A percentile compares a stretch with the other conserved stretches of the same genome.
phyloP scores from a whole-genome alignment of 2,113 vertebrate genomes.

The Nibea albiflora region DNA sequence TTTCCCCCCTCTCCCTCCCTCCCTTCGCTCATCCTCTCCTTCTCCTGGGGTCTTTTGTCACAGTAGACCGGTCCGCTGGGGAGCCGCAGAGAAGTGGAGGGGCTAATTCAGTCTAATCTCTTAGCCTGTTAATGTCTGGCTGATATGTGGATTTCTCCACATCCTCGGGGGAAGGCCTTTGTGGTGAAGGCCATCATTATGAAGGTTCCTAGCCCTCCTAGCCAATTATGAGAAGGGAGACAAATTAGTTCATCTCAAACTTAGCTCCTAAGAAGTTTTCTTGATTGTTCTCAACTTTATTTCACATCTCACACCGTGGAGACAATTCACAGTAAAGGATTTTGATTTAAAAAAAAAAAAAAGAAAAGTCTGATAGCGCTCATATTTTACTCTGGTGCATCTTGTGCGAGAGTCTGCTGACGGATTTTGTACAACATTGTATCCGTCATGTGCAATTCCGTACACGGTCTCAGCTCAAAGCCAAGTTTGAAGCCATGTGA shows the following conservation, averaged over 20 bases:
- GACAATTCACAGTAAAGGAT: conserved; percentile 34
- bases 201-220: conserved; percentile 76
- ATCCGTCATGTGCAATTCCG: conserved; percentile 44
- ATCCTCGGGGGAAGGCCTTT: conserved; percentile 79
- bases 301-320: conserved; percentile 47
- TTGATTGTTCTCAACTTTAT: conserved; percentile 69
- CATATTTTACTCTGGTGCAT: conserved; percentile 6
- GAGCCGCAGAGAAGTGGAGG: conserved; percentile 69
- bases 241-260: conserved; percentile 72
- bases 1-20: conserved; percentile 25
- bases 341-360: conserved; percentile 39
- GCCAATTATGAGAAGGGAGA: conserved; percentile 79
- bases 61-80: conserved; percentile 70
- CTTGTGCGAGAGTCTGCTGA: conserved; percentile 19
- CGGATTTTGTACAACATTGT: conserved; percentile 37
- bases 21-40: conserved; percentile 53
- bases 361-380: conserved; percentile 25
- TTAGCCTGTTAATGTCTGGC: conserved; percentile 79
- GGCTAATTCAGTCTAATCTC: conserved; percentile 84
- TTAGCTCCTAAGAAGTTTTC: conserved; percentile 69
- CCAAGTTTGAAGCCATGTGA: conserved; percentile 46
- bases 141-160: conserved; percentile 81
- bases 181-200: conserved; percentile 82
- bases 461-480: conserved; percentile 39
- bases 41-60: conserved; percentile 76